phyloP scores from a whole-genome alignment of 92 coral and sea anemone genomes.

The Epizoanthus rinbou region DNA sequence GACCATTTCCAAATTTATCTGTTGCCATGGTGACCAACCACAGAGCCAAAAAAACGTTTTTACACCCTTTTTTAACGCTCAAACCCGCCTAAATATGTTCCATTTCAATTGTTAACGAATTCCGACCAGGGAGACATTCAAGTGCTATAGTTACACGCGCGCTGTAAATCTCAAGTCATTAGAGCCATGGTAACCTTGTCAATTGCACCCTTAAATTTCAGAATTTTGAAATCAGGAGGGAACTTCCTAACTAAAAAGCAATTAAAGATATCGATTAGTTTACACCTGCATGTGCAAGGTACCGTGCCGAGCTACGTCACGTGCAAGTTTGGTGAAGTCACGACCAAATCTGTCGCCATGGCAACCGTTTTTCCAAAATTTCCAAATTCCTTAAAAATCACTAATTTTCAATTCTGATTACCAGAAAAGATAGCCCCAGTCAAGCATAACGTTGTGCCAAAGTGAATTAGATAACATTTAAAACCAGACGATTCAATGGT shows the following conservation, averaged over 20 bases:
- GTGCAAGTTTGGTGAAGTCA: constrained; percentile 5
- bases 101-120: neutral
- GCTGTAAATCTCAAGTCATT: neutral
- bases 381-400: neutral
- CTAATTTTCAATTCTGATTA: neutral
- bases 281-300: neutral
- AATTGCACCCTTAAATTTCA: constrained; percentile 13
- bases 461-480: constrained; percentile 1
- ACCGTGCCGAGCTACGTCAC: neutral
- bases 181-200: constrained; percentile 9
- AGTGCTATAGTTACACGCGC: constrained; percentile 13
- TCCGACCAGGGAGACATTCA: neutral
- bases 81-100: neutral
- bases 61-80: neutral
- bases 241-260: neutral
- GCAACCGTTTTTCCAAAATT: constrained; percentile 12
- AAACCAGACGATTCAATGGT: constrained; percentile 12
- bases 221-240: neutral
- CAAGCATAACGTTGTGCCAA: neutral
- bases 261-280: constrained; percentile 3
- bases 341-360: neutral
- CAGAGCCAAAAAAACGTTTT: constrained; percentile 1
- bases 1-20: neutral
- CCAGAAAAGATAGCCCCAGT: constrained; percentile 3
- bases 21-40: constrained; percentile 11